These are phyloP conservation scores for Rhynchonycteris naso DNA, from an alignment of 2,797 vertebrate species.

Conservation along the genomic window DNA sequence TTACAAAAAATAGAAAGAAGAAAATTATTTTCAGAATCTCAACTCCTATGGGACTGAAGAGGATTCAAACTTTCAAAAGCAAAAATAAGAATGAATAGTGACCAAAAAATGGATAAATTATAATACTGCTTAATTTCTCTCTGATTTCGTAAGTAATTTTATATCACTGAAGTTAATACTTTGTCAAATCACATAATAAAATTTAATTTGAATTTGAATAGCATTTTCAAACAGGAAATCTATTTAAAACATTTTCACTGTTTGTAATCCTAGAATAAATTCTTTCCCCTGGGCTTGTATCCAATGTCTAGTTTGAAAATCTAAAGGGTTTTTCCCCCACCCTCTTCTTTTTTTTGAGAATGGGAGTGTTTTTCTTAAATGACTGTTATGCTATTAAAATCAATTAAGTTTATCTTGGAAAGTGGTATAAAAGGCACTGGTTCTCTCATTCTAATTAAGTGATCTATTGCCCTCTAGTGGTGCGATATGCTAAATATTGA, in stretches of 20 bases:
- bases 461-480: conserved; percentile 87
- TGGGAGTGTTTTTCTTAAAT: conserved; percentile 41
- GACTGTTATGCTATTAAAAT: conserved; percentile 84
- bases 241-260: conserved; percentile 30
- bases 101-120: conserved; percentile 20
- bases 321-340: background rate
- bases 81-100: background rate
- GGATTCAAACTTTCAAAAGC: background rate
- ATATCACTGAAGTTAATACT: conserved; percentile 74
- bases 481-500: conserved; percentile 63
- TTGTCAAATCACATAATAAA: conserved; percentile 76
- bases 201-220: conserved; percentile 76
- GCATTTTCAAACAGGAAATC: conserved; percentile 73
- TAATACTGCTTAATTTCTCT: conserved; percentile 77
- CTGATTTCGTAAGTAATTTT: conserved; percentile 73
- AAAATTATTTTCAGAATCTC: background rate
- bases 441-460: conserved; percentile 81
- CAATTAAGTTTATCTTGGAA: conserved; percentile 82
- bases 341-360: background rate
- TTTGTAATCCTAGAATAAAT: conserved; percentile 73
- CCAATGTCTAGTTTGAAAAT: conserved; percentile 80
- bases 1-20: background rate
- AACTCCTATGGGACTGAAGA: background rate
- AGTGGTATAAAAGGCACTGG: conserved; percentile 57
- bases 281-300: conserved; percentile 9